A percentile compares a stretch with the other conserved stretches of the same genome.
Conservation (phyloP, 1,140 invertebrate species). For the Lamellibrachia luymesi region DNA sequence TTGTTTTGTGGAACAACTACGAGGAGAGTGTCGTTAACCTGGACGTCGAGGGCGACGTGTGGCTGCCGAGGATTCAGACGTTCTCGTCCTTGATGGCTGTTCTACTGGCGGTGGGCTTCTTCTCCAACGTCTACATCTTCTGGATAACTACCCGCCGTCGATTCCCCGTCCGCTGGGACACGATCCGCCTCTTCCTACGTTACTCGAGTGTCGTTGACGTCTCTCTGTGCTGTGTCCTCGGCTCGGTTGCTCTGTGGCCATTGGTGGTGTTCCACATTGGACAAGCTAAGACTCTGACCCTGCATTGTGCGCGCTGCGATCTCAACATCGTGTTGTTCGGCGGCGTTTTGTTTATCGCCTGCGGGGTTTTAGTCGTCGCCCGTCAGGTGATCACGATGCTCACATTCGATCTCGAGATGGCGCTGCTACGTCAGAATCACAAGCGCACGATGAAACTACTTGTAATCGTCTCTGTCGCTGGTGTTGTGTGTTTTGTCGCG, state of each 20-base stretch:
- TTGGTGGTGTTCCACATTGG: not conserved
- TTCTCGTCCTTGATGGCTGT: not conserved
- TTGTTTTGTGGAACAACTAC: not conserved
- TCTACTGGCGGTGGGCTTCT: not conserved
- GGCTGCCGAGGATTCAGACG: not conserved
- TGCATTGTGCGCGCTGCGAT: not conserved
- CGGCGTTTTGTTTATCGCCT: not conserved
- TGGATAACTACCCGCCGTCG: not conserved
- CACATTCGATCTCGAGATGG: not conserved
- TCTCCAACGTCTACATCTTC: not conserved
- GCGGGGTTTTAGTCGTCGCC: not conserved
- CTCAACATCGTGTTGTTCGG: not conserved
- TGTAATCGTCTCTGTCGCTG: not conserved
- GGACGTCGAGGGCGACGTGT: not conserved
- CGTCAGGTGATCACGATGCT: not conserved
- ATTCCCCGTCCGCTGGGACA: not conserved
- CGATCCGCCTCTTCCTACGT: no score
- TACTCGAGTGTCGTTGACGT: no score
- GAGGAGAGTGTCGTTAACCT: not conserved
- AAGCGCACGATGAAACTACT: not conserved
- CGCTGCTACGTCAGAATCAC: not conserved
- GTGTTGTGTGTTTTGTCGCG: not conserved
- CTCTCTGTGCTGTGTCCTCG: no score
- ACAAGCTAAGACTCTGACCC: not conserved
- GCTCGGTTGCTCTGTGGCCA: not conserved